Percentiles rank a stretch among this genome's conserved stretches.
These are phyloP conservation scores for Mythimna impura DNA, from an alignment of 2,888 invertebrate genomes.

Conservation along the genomic window DNA sequence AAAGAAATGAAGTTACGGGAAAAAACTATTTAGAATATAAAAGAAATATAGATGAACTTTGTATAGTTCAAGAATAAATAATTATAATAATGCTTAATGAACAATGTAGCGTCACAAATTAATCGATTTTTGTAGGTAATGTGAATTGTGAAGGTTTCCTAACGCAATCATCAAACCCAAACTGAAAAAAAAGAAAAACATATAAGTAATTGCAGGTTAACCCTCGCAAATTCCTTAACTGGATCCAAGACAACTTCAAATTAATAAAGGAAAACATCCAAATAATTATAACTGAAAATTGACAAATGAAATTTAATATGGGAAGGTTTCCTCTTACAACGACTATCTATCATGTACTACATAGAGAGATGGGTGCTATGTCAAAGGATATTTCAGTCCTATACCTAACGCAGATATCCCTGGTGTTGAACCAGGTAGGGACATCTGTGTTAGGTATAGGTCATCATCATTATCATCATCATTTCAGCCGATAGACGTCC, in stretches of 20 bases:
- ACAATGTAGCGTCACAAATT: not conserved
- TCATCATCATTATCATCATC: too few relatives aligned
- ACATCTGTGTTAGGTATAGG: too few relatives aligned
- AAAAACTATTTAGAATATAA: not conserved
- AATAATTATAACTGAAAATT: slow-evolving; percentile 89
- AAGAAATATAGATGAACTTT: too few relatives aligned
- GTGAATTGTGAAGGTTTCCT: not conserved
- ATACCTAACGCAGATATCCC: too few relatives aligned
- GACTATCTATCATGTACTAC: slow-evolving; percentile 72
- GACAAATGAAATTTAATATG: slow-evolving; percentile 68
- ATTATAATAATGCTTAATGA: not conserved
- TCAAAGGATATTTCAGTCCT: slow-evolving; percentile 82
- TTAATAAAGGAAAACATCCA: slow-evolving; percentile 78
- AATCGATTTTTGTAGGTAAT: not conserved
- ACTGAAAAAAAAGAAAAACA: not conserved
- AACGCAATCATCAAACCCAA: not conserved
- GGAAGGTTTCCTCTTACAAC: slow-evolving; percentile 85
- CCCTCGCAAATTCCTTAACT: slow-evolving; percentile 86
- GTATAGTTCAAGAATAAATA: too few relatives aligned
- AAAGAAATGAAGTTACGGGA: not conserved
- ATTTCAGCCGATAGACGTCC: too few relatives aligned
- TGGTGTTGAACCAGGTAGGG: too few relatives aligned
- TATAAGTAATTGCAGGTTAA: slow-evolving; percentile 82
- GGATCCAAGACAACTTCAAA: slow-evolving; percentile 88
- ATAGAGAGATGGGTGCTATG: slow-evolving; percentile 73